Conservation (phyloP, 1,140 invertebrate species). For the Drosophila malerkotliana region DNA sequence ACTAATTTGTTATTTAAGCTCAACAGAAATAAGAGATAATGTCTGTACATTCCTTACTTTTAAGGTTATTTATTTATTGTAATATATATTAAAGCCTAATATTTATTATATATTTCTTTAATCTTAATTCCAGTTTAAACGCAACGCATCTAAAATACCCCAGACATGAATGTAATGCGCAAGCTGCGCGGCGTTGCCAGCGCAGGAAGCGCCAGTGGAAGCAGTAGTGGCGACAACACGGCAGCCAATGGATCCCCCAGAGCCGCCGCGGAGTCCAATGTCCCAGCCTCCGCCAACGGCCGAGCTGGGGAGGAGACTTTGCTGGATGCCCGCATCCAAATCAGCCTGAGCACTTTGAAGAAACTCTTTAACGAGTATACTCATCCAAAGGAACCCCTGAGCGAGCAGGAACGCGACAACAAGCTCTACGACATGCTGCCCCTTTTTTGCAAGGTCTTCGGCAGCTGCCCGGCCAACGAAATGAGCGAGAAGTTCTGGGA, state of each 20-base stretch:
- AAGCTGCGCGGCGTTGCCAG: constrained; percentile 89
- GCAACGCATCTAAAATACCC: constrained; percentile 9
- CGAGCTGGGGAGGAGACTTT: constrained; percentile 83
- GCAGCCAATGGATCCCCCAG: constrained; percentile 35
- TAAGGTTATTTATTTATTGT: too few species aligned
- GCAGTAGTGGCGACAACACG: constrained; percentile 58
- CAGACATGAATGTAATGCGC: constrained; percentile 92
- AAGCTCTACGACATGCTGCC: constrained; percentile 99
- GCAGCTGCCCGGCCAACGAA: constrained; percentile 93
- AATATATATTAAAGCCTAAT: too few species aligned
- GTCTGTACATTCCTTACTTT: too few species aligned
- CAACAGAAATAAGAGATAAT: neutral
- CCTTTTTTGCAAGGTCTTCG: constrained; percentile 98
- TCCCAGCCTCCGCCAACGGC: constrained; percentile 41
- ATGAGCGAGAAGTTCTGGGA: constrained; percentile 98
- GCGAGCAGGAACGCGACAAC: constrained; percentile 94
- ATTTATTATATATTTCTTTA: neutral
- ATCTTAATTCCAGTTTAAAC: constrained; percentile 42
- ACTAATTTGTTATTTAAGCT: neutral
- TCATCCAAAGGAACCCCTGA: constrained; percentile 92
- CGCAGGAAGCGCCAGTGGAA: constrained; percentile 51
- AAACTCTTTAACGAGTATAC: constrained; percentile 97
- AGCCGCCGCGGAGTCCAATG: constrained; percentile 46
- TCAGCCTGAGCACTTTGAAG: constrained; percentile 97
- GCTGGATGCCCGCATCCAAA: constrained; percentile 90